phyloP scores from a whole-genome alignment of 2,888 invertebrate species.

The Antheraea yamamai region DNA sequence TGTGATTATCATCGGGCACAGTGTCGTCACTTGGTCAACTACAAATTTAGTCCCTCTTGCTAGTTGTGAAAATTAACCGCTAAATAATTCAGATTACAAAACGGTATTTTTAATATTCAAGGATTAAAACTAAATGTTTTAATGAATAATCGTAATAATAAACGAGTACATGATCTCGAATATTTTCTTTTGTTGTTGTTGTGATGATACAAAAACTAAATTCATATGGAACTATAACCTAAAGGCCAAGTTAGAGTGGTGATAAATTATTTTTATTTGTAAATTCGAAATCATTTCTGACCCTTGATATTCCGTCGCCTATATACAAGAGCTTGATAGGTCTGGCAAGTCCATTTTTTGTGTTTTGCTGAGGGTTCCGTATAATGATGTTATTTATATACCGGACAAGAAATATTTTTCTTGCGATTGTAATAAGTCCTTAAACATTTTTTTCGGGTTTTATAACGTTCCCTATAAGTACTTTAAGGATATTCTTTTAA shows the following conservation, averaged over 20 bases:
- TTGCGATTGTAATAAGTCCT: no score
- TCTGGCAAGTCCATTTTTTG: not conserved
- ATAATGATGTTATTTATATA: not conserved
- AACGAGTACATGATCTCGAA: not conserved
- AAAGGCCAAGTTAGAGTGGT: not conserved
- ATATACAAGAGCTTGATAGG: not conserved
- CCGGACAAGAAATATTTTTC: not conserved
- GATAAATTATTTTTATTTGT: not conserved
- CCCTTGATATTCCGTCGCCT: not conserved
- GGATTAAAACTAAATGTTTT: not conserved
- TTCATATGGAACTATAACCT: not conserved
- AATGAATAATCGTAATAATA: not conserved
- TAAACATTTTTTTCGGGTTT: no score
- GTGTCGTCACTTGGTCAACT: not conserved
- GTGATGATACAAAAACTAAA: not conserved
- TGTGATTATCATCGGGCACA: no score
- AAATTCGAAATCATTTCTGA: constrained; percentile 6
- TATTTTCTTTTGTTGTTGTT: not conserved
- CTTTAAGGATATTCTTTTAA: no score
- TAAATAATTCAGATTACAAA: not conserved
- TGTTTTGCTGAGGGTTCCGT: not conserved
- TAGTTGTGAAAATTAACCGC: not conserved
- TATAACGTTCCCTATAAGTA: no score
- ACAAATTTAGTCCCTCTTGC: not conserved
- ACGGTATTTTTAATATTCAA: not conserved